Conservation (phyloP, 2,113 vertebrate species). For the Sebastes fasciatus region DNA sequence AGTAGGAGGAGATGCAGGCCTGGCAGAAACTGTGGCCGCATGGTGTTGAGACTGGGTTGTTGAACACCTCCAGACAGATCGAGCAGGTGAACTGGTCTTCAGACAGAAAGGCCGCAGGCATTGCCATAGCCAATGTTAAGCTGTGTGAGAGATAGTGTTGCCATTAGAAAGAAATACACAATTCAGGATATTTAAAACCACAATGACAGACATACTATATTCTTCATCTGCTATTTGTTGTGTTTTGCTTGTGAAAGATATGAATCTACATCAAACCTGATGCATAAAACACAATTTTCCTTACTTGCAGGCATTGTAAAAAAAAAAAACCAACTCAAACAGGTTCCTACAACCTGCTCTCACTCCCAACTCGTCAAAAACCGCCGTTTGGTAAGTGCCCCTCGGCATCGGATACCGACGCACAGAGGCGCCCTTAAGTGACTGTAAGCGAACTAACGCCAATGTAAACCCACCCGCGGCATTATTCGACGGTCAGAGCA, state of each 20-base stretch:
- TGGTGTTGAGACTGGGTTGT: conserved; percentile 81
- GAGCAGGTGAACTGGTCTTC: conserved; percentile 85
- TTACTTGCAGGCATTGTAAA: background rate
- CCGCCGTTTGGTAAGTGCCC: no score
- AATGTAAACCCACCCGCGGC: no score
- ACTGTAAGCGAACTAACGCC: no score
- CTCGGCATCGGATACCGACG: no score
- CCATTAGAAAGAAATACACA: background rate
- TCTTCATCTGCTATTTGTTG: background rate
- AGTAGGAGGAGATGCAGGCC: conserved; percentile 81
- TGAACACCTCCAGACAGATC: conserved; percentile 83
- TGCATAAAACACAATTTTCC: background rate
- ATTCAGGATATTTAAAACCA: background rate
- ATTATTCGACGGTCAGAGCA: no score
- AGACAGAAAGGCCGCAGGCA: conserved; percentile 71
- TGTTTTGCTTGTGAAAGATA: background rate
- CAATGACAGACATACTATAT: background rate
- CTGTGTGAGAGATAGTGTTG: background rate
- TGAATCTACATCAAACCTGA: background rate
- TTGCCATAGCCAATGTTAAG: conserved; percentile 50
- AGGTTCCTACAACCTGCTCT: background rate
- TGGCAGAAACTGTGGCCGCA: conserved; percentile 86
- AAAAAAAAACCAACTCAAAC: background rate
- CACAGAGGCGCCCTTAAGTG: no score
- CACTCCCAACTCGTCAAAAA: no score